Conservation (phyloP, 2,797 vertebrate genomes). For the Chaunax sp. region DNA sequence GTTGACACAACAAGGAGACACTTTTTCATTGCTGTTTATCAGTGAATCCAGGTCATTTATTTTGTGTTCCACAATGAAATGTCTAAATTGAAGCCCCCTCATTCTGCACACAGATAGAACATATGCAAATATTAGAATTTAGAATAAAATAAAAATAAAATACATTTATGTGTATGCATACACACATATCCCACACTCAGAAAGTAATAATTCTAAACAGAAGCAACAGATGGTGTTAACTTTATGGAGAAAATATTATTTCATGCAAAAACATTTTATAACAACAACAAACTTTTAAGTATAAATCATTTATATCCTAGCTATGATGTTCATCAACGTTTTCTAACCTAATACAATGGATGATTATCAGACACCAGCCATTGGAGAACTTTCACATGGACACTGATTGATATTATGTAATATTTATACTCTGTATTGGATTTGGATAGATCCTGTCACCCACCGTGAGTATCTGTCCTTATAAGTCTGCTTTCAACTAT, state of each 20-base stretch:
- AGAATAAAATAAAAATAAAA: background rate
- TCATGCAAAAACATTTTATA: background rate
- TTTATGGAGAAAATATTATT: background rate
- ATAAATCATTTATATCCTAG: too few species aligned
- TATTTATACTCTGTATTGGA: background rate
- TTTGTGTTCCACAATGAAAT: background rate
- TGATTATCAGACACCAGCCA: background rate
- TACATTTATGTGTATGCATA: background rate
- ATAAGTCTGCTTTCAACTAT: too few species aligned
- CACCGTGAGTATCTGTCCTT: too few species aligned
- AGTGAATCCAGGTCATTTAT: background rate
- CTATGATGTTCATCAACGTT: background rate
- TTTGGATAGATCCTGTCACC: background rate
- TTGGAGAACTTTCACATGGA: background rate
- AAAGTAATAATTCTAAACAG: background rate
- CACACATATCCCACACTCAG: background rate
- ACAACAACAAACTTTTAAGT: background rate
- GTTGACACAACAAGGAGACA: background rate
- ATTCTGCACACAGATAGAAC: background rate
- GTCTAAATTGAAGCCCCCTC: background rate
- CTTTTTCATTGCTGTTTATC: background rate
- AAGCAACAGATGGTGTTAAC: background rate
- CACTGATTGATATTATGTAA: too few species aligned
- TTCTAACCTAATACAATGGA: background rate
- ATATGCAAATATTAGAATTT: background rate